A percentile compares a stretch with the other conserved stretches of the same genome.
Conservation (phyloP, 2,888 invertebrate species). For the Micropterix aruncella region DNA sequence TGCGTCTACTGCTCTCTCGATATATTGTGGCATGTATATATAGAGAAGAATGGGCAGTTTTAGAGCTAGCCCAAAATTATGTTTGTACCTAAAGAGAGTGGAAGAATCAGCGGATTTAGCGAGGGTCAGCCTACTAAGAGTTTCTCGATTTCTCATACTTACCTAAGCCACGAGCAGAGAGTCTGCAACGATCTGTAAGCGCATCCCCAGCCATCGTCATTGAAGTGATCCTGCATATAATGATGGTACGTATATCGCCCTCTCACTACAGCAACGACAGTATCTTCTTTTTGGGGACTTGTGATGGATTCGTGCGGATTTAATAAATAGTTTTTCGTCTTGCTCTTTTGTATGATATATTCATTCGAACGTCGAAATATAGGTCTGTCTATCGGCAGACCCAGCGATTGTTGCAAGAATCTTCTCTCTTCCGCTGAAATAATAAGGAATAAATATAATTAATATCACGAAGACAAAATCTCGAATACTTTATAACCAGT, state of each 20-base stretch:
- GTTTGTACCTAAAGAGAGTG: too few species aligned
- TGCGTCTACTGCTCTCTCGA: too few species aligned
- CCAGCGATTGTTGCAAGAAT: conserved; percentile 55
- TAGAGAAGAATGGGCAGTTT: too few species aligned
- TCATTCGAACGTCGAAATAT: conserved; percentile 62
- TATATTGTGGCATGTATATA: too few species aligned
- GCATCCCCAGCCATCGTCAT: conserved; percentile 99
- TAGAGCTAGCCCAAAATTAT: too few species aligned
- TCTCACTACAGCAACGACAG: conserved; percentile 41
- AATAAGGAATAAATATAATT: conserved; percentile 4
- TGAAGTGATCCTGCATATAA: conserved; percentile 87
- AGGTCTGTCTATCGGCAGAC: conserved; percentile 53
- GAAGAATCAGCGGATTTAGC: too few species aligned
- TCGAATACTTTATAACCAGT: too few species aligned
- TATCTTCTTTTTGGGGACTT: conserved; percentile 21
- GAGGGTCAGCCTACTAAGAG: too few species aligned
- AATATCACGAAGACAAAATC: too few species aligned
- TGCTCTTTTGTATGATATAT: conserved; percentile 36
- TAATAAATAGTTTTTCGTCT: conserved; percentile 36
- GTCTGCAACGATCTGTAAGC: conserved; percentile 97
- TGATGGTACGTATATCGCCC: conserved; percentile 92
- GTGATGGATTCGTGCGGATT: conserved; percentile 60
- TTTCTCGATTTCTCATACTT: too few species aligned
- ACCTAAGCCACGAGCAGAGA: conserved; percentile 87
- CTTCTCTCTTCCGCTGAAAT: conserved; percentile 46